Conservation (phyloP, 2,113 vertebrate genomes). For the Atlantisia rogersi region DNA sequence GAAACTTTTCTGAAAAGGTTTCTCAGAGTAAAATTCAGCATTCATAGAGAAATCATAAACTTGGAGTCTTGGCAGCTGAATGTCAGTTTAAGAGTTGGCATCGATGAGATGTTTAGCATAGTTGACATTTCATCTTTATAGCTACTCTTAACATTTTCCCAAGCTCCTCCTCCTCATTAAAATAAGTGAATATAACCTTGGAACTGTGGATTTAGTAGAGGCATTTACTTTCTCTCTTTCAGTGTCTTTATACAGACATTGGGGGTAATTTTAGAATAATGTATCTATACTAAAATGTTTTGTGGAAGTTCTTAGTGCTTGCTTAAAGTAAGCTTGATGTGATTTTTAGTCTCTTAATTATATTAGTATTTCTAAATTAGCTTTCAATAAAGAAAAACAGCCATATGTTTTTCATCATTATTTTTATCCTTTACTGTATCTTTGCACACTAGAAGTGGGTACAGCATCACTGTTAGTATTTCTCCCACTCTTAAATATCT, state of each 20-base stretch:
- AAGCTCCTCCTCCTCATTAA: neutral
- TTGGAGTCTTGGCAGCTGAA: neutral
- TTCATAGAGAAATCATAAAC: neutral
- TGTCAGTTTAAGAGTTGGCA: neutral
- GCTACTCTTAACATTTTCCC: neutral
- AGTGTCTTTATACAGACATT: neutral
- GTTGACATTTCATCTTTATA: neutral
- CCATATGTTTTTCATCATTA: neutral
- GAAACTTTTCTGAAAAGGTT: neutral
- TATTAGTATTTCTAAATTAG: neutral
- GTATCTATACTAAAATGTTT: neutral
- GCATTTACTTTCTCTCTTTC: neutral
- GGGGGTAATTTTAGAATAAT: neutral
- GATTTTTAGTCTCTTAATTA: neutral
- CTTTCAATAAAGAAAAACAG: neutral
- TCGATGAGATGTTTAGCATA: neutral
- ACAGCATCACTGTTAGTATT: neutral
- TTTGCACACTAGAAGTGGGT: neutral
- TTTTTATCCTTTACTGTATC: neutral
- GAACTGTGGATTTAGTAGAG: neutral
- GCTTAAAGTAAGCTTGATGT: neutral
- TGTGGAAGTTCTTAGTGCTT: neutral
- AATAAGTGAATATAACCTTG: neutral
- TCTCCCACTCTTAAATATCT: neutral
- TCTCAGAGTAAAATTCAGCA: neutral